Evolutionary conservation across 2,888 invertebrate genomes (phyloP).

Genomic region (Gari tellinella): DNA sequence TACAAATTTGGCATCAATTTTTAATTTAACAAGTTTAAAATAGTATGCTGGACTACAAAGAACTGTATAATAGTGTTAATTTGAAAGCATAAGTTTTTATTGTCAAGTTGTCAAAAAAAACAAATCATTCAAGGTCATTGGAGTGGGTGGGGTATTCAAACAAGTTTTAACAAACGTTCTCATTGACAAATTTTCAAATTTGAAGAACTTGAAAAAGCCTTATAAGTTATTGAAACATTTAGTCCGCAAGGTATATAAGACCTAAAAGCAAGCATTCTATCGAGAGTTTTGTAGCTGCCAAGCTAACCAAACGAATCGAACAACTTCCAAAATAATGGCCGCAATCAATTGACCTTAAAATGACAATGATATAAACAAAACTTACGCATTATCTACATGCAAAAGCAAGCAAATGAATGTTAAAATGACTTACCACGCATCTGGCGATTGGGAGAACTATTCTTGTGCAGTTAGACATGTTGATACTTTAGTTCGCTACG

Average conservation of each 20-base stretch:
- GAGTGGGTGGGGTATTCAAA: not conserved
- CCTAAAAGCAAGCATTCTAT: too few relatives aligned
- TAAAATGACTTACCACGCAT: conserved; percentile 74
- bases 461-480: conserved; percentile 78
- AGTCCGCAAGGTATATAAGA: too few relatives aligned
- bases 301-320: too few relatives aligned
- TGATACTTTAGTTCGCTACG: conserved; percentile 22
- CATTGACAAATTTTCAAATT: too few relatives aligned
- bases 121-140: conserved; percentile 9
- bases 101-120: not conserved
- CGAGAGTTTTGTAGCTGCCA: not conserved
- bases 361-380: not conserved
- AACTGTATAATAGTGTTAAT: too few relatives aligned
- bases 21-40: too few relatives aligned
- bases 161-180: not conserved
- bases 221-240: too few relatives aligned
- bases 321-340: conserved; percentile 5
- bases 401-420: not conserved
- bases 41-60: too few relatives aligned
- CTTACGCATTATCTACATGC: not conserved
- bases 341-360: conserved; percentile 15
- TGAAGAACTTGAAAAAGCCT: too few relatives aligned
- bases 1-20: too few relatives aligned
- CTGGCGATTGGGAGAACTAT: conserved; percentile 74
- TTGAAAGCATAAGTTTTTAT: too few relatives aligned